phyloP scores from a whole-genome alignment of 2,113 vertebrate species.

The Peromyscus maniculatus region DNA sequence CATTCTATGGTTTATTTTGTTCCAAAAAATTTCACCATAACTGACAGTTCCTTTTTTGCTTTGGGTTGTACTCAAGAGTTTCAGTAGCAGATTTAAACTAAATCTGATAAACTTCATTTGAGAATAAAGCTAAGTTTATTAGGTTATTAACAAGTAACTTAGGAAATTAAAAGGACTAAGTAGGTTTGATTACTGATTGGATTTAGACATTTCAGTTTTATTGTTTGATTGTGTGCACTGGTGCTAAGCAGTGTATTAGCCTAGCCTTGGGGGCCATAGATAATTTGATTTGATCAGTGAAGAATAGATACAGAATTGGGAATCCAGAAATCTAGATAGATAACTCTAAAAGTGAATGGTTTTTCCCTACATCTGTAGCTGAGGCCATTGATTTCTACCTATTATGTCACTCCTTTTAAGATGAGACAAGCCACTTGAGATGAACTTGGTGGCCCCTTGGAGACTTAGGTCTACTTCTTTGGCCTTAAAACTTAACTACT shows the following conservation, averaged over 20 bases:
- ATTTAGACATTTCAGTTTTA: constrained; percentile 53
- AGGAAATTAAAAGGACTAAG: constrained; percentile 15
- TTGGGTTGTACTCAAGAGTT: constrained; percentile 18
- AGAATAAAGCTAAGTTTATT: constrained; percentile 60
- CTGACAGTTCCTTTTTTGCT: neutral
- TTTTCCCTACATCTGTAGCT: neutral
- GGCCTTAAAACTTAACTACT: neutral
- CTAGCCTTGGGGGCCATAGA: neutral
- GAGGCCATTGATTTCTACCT: neutral
- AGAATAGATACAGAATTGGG: neutral
- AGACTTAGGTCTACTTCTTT: neutral
- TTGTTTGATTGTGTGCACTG: neutral
- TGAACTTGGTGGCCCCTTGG: neutral
- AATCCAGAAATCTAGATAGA: constrained; percentile 52
- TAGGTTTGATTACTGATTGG: constrained; percentile 25
- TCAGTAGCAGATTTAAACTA: constrained; percentile 19
- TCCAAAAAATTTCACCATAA: neutral
- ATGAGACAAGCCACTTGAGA: neutral
- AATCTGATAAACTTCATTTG: constrained; percentile 16
- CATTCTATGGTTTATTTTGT: constrained; percentile 31
- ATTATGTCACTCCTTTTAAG: neutral
- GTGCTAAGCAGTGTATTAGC: constrained; percentile 46
- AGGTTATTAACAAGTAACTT: neutral
- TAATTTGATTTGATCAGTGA: neutral
- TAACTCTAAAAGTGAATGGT: neutral